Base-by-base conservation (phyloP, 1,140 invertebrate species). In the Sitodiplosis mosellana region DNA sequence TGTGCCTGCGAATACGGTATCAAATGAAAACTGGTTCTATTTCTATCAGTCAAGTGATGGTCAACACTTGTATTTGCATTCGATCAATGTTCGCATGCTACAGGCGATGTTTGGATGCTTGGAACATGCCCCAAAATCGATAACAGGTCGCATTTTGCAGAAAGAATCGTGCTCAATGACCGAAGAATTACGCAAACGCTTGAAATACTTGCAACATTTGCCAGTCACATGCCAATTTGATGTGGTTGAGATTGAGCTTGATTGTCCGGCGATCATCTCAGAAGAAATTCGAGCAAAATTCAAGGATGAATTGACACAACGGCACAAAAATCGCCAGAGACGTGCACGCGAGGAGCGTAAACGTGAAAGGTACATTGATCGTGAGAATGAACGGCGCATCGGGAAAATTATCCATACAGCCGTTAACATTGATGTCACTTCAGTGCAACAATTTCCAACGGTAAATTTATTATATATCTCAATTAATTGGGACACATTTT, bases 41-140 rank as follows among this genome's bases (percentile, higher is more conserved):
- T 91, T 89, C 61, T 91, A 90, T 68, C 87, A 91, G 78, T 84
- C 83, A 48, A 69, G 73, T 33, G 88, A 93, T 69, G 91, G 91
- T 1, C 90, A 94, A 63, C 83, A 91, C 59, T 77, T 95, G 21
- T 98, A 89, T 64, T 64, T 97, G 42, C 86, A 95, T 69, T 79
- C 86, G 3, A 63, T 97, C 52, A 96, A 97, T 67, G 78, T 87
- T 2, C 80, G 82, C 45, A 92, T 95, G 77, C 63, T 98, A 51
- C 81, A 86, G 57, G 75, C 79, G 41, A 78, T 86, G 42, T 95
- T 90, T 69, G 87, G 87, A 15, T 74, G 71, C 41, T 70, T 95
- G 42, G 80, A 87, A 49, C 67, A 78, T 38, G 81, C 81, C 49
- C 92, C 92, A 1, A 63, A 68, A n/a, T 57, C 69, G 8, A 77